Percentiles rank a stretch among this genome's conserved stretches.
Evolutionary conservation across 2,888 invertebrate species (phyloP).

Genomic region (Acronicta aceris): DNA sequence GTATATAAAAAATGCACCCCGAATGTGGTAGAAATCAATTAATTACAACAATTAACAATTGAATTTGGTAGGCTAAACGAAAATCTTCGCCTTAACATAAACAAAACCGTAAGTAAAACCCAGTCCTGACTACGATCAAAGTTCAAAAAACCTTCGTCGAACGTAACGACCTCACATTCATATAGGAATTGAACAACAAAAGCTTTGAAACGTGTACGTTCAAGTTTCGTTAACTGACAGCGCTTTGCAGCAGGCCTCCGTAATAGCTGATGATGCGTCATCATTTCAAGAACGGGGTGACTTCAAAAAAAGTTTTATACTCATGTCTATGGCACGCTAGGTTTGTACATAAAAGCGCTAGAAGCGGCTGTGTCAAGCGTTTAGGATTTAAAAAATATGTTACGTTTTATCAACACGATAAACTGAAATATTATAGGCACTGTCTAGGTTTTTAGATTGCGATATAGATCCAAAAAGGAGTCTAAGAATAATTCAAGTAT

Average conservation of each 20-base stretch:
- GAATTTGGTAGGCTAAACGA: too few species aligned
- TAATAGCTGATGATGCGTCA: slow-evolving; percentile 40
- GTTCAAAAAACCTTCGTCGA: slow-evolving; percentile 31
- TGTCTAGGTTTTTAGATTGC: too few species aligned
- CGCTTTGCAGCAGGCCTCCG: slow-evolving; percentile 27
- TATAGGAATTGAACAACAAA: slow-evolving; percentile 36
- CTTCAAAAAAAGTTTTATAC: slow-evolving; percentile 42
- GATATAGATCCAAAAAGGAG: too few species aligned
- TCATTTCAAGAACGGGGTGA: slow-evolving; percentile 30
- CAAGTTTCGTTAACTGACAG: slow-evolving; percentile 33
- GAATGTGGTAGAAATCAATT: too few species aligned
- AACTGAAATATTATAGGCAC: too few species aligned
- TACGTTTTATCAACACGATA: too few species aligned
- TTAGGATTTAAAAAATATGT: background rate
- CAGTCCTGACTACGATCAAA: slow-evolving; percentile 2
- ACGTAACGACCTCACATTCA: slow-evolving; percentile 34
- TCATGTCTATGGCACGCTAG: slow-evolving; percentile 17
- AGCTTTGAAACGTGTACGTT: slow-evolving; percentile 30
- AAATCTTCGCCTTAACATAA: too few species aligned
- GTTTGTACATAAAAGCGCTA: slow-evolving; percentile 24
- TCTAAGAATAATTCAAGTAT: too few species aligned
- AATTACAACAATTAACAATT: too few species aligned
- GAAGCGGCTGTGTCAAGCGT: slow-evolving; percentile 12
- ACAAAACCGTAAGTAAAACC: background rate
- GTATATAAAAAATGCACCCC: too few species aligned